Conservation (phyloP, 1,140 invertebrate species). For the Bombus sibiricus region DNA sequence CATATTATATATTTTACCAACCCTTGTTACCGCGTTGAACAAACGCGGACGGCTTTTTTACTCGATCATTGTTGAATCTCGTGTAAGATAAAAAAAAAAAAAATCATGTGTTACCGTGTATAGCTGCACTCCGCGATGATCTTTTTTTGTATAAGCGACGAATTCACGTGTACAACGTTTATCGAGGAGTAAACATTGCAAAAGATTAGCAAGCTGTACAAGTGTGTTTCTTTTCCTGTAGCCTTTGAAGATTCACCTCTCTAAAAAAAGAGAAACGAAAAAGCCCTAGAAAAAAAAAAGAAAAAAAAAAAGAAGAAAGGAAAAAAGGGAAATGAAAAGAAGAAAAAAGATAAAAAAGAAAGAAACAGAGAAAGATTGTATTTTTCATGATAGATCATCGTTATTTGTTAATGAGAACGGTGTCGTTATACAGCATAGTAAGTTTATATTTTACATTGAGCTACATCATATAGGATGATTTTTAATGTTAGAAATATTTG, state of each 20-base stretch:
- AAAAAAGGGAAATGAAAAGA: not conserved
- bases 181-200: slow-evolving; percentile 73
- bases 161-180: slow-evolving; percentile 73
- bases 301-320: no score
- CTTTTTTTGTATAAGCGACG: slow-evolving; percentile 77
- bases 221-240: slow-evolving; percentile 63
- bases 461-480: slow-evolving; percentile 19
- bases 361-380: not conserved
- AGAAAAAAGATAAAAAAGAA: no score
- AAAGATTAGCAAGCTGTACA: slow-evolving; percentile 75
- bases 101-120: slow-evolving; percentile 76
- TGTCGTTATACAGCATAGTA: slow-evolving; percentile 18
- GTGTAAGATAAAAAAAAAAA: slow-evolving; percentile 77
- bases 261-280: no score
- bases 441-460: slow-evolving; percentile 56
- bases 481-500: slow-evolving; percentile 1
- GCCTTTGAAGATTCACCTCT: slow-evolving; percentile 9
- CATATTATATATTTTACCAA: slow-evolving; percentile 79
- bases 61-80: slow-evolving; percentile 82
- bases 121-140: slow-evolving; percentile 74
- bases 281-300: not conserved
- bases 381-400: not conserved
- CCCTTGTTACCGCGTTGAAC: slow-evolving; percentile 78
- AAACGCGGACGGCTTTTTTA: slow-evolving; percentile 79
- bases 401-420: not conserved